Conservation (phyloP, 2,888 invertebrate species). For the Gonocerus acuteangulatus region DNA sequence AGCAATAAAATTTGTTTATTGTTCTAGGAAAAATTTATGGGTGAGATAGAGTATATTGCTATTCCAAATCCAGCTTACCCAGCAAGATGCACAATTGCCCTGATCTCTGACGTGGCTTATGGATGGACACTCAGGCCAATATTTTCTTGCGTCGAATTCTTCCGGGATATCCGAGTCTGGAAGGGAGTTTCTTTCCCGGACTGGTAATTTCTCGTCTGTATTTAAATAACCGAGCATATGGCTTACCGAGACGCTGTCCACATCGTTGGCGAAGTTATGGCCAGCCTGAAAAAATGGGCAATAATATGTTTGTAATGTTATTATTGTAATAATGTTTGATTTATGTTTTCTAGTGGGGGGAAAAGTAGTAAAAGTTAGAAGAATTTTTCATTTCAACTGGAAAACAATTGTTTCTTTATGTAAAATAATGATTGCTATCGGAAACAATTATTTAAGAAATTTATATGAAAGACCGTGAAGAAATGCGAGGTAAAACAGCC, state of each 20-base stretch:
- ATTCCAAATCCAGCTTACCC: slow-evolving; percentile 44
- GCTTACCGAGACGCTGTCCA: slow-evolving; percentile 53
- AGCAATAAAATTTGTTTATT: too few species aligned
- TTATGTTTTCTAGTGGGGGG: too few species aligned
- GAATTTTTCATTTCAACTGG: too few species aligned
- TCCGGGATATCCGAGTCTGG: slow-evolving; percentile 54
- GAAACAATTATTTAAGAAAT: too few species aligned
- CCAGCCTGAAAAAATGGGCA: slow-evolving; percentile 59
- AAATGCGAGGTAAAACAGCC: too few species aligned
- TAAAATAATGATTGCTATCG: too few species aligned
- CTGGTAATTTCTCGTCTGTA: slow-evolving; percentile 47
- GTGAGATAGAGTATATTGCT: too few species aligned
- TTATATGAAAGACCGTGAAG: too few species aligned
- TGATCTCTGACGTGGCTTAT: slow-evolving; percentile 74
- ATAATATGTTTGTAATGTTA: not conserved
- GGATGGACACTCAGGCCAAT: slow-evolving; percentile 79
- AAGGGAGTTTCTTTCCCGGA: slow-evolving; percentile 35
- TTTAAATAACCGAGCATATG: slow-evolving; percentile 63
- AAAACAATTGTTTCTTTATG: too few species aligned
- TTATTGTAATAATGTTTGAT: not conserved
- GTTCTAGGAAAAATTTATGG: too few species aligned
- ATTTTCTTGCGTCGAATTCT: slow-evolving; percentile 67
- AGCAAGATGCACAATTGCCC: slow-evolving; percentile 83
- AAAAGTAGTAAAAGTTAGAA: too few species aligned
- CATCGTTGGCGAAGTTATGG: slow-evolving; percentile 57